phyloP scores from a whole-genome alignment of 2,113 vertebrate genomes.

The Ondatra zibethicus region DNA sequence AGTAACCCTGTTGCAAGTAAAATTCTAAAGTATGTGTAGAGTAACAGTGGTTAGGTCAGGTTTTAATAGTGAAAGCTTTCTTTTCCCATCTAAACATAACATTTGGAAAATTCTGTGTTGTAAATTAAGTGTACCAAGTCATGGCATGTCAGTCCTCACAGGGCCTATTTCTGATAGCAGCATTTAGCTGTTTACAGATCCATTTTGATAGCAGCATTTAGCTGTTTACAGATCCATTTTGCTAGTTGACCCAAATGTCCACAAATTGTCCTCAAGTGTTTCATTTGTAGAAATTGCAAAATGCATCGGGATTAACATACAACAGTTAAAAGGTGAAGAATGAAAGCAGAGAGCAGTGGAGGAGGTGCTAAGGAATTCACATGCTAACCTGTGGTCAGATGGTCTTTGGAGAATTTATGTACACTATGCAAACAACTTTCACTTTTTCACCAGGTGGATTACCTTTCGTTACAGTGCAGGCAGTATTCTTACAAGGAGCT shows the following conservation, averaged over 20 bases:
- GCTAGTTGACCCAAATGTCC: not conserved
- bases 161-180: not conserved
- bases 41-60: not conserved
- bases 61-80: not conserved
- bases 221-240: not conserved
- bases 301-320: not conserved
- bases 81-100: not conserved
- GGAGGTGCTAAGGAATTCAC: not conserved
- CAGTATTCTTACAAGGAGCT: not conserved
- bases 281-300: slow-evolving; percentile 14
- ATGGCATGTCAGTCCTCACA: not conserved
- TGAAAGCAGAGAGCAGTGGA: not conserved
- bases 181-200: not conserved
- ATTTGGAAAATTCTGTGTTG: not conserved
- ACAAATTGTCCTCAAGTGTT: not conserved
- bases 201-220: slow-evolving; percentile 18
- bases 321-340: not conserved
- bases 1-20: slow-evolving; percentile 3
- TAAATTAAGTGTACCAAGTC: not conserved
- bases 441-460: slow-evolving; percentile 19
- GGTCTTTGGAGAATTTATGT: slow-evolving; percentile 43
- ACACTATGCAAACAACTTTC: slow-evolving; percentile 20
- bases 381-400: not conserved
- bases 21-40: slow-evolving; percentile 6
- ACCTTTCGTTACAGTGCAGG: not conserved